Conservation (phyloP, 2,113 vertebrate genomes). For the Anolis carolinensis region DNA sequence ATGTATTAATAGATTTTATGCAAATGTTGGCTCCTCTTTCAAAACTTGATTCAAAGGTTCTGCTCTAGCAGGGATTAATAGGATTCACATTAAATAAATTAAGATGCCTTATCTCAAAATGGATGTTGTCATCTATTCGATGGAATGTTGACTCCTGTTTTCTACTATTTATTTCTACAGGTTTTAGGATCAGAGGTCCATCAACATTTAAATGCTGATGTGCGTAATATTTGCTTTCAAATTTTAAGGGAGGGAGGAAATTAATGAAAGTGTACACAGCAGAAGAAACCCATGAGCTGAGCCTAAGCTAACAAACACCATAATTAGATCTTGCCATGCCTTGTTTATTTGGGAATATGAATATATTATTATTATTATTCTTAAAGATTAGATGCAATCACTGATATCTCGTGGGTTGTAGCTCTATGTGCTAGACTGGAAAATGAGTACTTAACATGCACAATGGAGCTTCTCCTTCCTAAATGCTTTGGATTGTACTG, state of each 20-base stretch:
- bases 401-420: conserved; percentile 48
- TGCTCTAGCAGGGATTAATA: too few relatives aligned
- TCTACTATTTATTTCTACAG: conserved; percentile 3
- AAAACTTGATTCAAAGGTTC: too few relatives aligned
- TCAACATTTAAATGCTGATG: conserved; percentile 32
- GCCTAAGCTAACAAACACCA: conserved; percentile 40
- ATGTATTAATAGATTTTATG: too few relatives aligned
- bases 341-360: conserved; percentile 62
- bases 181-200: conserved; percentile 29
- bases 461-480: conserved; percentile 32
- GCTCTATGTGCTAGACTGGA: conserved; percentile 23
- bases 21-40: too few relatives aligned
- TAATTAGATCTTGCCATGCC: conserved; percentile 53
- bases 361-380: conserved; percentile 64
- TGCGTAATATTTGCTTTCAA: conserved; percentile 47
- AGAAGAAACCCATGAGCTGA: conserved; percentile 28
- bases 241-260: conserved; percentile 27
- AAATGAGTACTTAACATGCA: conserved; percentile 38
- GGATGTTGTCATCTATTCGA: conserved; percentile 24
- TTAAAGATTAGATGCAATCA: conserved; percentile 52
- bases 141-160: conserved; percentile 25
- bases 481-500: conserved; percentile 29
- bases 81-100: not conserved
- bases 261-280: conserved; percentile 49
- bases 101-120: not conserved